phyloP scores from a whole-genome alignment of 2,797 vertebrate species.

The Sparidentex hasta region DNA sequence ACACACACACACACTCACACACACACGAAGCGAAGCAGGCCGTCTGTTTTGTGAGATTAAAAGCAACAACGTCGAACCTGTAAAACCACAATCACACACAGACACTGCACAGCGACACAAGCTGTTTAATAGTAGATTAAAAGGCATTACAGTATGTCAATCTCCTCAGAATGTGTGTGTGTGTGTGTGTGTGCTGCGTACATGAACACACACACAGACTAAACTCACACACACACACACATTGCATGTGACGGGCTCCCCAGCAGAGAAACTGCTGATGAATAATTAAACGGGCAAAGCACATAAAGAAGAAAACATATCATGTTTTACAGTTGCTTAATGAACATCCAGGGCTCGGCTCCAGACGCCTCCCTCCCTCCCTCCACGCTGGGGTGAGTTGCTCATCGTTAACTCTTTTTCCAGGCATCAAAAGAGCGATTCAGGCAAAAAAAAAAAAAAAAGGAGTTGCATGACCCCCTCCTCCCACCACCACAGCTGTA shows the following conservation, averaged over 20 bases:
- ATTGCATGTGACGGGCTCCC: slow-evolving; percentile 2
- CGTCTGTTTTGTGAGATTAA: slow-evolving; percentile 31
- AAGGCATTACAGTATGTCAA: slow-evolving; percentile 49
- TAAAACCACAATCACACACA: slow-evolving; percentile 27
- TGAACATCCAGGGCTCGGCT: slow-evolving; percentile 66
- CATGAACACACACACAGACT: neutral
- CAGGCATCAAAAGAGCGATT: slow-evolving; percentile 76
- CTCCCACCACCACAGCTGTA: slow-evolving; percentile 49
- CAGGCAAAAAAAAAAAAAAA: slow-evolving; percentile 43
- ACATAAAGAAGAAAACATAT: slow-evolving; percentile 70
- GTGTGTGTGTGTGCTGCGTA: neutral
- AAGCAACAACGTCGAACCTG: slow-evolving; percentile 25
- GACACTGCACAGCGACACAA: slow-evolving; percentile 14
- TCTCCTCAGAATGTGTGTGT: slow-evolving; percentile 30
- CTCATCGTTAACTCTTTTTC: slow-evolving; percentile 69
- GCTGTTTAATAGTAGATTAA: slow-evolving; percentile 52
- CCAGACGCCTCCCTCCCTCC: slow-evolving; percentile 51
- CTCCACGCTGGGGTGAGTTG: slow-evolving; percentile 18
- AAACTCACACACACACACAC: slow-evolving; percentile 7
- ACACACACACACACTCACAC: slow-evolving; percentile 32
- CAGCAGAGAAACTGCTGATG: slow-evolving; percentile 39
- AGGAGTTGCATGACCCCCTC: slow-evolving; percentile 29
- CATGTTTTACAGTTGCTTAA: slow-evolving; percentile 68
- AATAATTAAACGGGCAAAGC: slow-evolving; percentile 74
- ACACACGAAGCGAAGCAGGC: neutral